phyloP scores from a whole-genome alignment of 1,140 invertebrate genomes.

The Tetramorium parvispinum region DNA sequence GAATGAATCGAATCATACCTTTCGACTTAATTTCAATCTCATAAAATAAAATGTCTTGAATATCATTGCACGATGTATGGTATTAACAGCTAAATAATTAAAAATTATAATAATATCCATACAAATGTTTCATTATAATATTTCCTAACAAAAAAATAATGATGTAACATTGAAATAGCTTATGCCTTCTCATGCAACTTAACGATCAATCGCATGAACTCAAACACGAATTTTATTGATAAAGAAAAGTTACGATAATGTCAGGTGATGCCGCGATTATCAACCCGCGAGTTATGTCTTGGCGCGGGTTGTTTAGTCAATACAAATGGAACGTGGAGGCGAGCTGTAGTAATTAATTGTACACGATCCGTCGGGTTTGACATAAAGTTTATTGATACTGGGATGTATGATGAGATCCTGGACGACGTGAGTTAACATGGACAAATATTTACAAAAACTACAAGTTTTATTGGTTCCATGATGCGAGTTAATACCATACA shows the following conservation, averaged over 20 bases:
- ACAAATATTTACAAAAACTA: conserved; percentile 47
- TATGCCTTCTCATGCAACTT: background rate
- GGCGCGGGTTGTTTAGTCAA: conserved; percentile 83
- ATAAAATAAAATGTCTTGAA: conserved; percentile 60
- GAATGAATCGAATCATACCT: conserved; percentile 17
- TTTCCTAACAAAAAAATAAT: conserved; percentile 12
- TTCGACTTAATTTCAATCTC: conserved; percentile 1
- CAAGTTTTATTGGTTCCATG: background rate
- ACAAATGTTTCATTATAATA: conserved; percentile 19
- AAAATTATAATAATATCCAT: conserved; percentile 11
- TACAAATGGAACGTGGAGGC: conserved; percentile 80
- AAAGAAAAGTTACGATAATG: conserved; percentile 78
- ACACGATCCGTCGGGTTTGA: conserved; percentile 73
- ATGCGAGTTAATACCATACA: conserved; percentile 53
- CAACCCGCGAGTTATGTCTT: conserved; percentile 78
- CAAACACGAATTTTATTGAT: conserved; percentile 56
- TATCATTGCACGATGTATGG: conserved; percentile 79
- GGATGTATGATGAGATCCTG: conserved; percentile 82
- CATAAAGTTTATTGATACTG: conserved; percentile 87
- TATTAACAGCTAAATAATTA: conserved; percentile 72
- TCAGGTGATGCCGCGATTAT: conserved; percentile 83
- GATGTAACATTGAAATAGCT: conserved; percentile 33
- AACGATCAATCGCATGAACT: conserved; percentile 40
- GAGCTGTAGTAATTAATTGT: conserved; percentile 81
- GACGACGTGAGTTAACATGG: conserved; percentile 82